phyloP scores from a whole-genome alignment of 2,113 vertebrate genomes.

The human region DNA sequence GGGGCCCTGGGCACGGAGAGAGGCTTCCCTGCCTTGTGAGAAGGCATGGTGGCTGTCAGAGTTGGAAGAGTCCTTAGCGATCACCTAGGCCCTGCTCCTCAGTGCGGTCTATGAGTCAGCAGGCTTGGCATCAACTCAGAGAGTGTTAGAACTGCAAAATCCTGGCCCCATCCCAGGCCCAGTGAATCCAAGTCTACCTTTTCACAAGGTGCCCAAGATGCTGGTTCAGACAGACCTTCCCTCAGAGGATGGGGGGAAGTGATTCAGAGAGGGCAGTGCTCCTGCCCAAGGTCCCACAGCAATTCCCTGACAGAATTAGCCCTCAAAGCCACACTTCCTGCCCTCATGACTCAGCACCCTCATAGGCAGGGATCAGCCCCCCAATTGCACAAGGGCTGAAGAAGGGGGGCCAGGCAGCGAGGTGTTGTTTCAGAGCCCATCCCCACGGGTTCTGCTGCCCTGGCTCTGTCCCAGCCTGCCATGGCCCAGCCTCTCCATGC shows the following conservation, averaged over 20 bases:
- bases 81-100: not conserved
- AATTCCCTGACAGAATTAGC: not conserved
- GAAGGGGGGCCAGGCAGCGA: not conserved
- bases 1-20: not conserved
- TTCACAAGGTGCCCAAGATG: not conserved
- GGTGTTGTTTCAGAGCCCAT: not conserved
- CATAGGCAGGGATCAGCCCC: not conserved
- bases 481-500: not conserved
- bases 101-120: not conserved
- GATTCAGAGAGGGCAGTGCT: not conserved
- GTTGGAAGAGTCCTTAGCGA: not conserved
- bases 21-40: not conserved
- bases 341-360: not conserved
- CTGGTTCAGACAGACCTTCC: not conserved
- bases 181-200: not conserved
- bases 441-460: not conserved
- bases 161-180: not conserved
- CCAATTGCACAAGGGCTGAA: rapidly evolving
- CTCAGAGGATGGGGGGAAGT: not conserved
- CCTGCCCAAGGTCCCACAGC: constrained; percentile 53
- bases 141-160: not conserved
- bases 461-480: too few species aligned
- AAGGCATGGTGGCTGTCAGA: not conserved
- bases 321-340: not conserved
- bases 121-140: not conserved